These are phyloP conservation scores for Platycnemis pennipes DNA, from an alignment of 2,888 invertebrate genomes.

Conservation along the genomic window DNA sequence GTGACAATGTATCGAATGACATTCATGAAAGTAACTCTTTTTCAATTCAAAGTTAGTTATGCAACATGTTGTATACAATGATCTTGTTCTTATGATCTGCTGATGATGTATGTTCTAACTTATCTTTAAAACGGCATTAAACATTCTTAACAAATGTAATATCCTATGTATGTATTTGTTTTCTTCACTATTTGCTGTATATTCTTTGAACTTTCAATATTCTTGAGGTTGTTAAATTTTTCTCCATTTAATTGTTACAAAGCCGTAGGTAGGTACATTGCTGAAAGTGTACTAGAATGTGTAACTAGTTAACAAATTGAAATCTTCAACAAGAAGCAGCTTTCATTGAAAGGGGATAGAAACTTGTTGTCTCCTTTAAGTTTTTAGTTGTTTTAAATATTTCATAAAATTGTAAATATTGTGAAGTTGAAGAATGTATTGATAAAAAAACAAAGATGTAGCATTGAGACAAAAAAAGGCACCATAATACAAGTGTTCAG, in stretches of 20 bases:
- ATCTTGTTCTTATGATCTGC: too few species aligned
- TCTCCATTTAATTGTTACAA: background rate
- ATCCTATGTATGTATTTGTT: background rate
- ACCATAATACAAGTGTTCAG: background rate
- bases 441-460: background rate
- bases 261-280: background rate
- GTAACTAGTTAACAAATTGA: background rate
- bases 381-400: background rate
- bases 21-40: background rate
- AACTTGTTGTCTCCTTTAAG: background rate
- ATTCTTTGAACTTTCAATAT: background rate
- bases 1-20: background rate
- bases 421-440: background rate
- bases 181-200: background rate
- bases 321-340: background rate
- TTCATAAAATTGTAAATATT: slow-evolving; percentile 40
- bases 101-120: slow-evolving; percentile 6
- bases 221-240: background rate
- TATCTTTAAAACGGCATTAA: background rate
- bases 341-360: background rate
- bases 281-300: slow-evolving; percentile 7
- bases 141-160: background rate
- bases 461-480: background rate
- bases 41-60: background rate
- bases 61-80: background rate